Evolutionary conservation across 2,888 invertebrate species (phyloP), one percentile per base, ranked within the genome.

Genomic region (Brassicogethes aeneus): DNA sequence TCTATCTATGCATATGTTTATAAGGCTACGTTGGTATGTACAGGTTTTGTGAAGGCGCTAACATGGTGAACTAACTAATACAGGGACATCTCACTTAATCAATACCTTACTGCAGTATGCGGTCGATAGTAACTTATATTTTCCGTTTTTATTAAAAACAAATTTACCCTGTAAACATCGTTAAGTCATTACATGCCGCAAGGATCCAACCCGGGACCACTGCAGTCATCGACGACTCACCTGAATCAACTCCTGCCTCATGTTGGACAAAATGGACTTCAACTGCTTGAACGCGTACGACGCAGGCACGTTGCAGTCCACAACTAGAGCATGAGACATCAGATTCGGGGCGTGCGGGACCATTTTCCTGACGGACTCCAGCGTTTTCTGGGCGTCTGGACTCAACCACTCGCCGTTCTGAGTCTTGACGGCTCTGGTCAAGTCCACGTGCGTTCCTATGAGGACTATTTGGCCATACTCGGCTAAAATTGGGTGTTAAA

Each of bases 361-460:
- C 49, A 71, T 64, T 51, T 66, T 65, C 66, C 60, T 48, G 50
- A 64, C 50, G 61, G 68, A 55, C 42, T 70, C 67, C 36, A 76
- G 61, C 33, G 70, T 62, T 44, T 65, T 70, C 45, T 73, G 72
- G 10, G 74, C 73, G 47, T 76, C 75, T 3, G 74, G 70, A 50
- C 73, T 72, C n/a, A 71, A 61, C 63, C 72, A 76, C 50, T 77
- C 76, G 15, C 79, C 79, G 37, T 71, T 66, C 35, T 71, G 65
- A 36, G 72, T 73, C 53, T 72, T 71, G 7, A 68, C 66, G 34
- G 74, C 73, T 34, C 71, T 56, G 1, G 70, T 70, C 12, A 66
- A 62, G 52, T 80, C 79, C 2, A 77, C 77, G 56, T 82, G 80
- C 0, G 80, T 80, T 3, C 76, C 82, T 2, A 82, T 69, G 31